A percentile compares a stretch with the other conserved stretches of the same genome.
phyloP scores from a whole-genome alignment of 2,113 vertebrate genomes.

The Leptobrachium leishanense region DNA sequence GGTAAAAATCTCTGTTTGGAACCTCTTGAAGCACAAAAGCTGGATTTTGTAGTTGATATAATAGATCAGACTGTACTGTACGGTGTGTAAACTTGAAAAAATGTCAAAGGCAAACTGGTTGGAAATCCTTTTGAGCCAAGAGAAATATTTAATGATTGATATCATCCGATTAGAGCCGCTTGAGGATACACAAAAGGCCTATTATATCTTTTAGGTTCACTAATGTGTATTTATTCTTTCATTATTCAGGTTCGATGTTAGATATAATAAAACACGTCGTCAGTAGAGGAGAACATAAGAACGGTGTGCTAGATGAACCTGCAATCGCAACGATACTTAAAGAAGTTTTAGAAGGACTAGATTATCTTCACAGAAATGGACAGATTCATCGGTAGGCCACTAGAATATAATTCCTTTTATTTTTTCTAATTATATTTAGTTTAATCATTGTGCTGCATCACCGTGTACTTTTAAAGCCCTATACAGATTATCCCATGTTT shows the following conservation, averaged over 20 bases:
- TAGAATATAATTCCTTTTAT: no score
- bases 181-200: slow-evolving; percentile 14
- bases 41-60: slow-evolving; percentile 30
- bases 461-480: no score
- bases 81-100: slow-evolving; percentile 21
- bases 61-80: not conserved
- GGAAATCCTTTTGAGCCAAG: slow-evolving; percentile 18
- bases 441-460: no score
- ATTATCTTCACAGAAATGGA: slow-evolving; percentile 96
- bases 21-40: slow-evolving; percentile 8
- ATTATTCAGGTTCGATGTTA: slow-evolving; percentile 88
- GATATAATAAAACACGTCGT: slow-evolving; percentile 97
- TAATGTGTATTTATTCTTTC: not conserved
- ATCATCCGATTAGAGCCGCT: slow-evolving; percentile 8
- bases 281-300: slow-evolving; percentile 88
- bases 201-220: slow-evolving; percentile 8
- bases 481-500: no score
- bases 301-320: slow-evolving; percentile 87
- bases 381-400: slow-evolving; percentile 91
- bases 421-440: no score
- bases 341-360: slow-evolving; percentile 94
- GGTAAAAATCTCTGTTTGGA: not conserved
- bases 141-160: slow-evolving; percentile 26
- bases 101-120: slow-evolving; percentile 27
- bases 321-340: slow-evolving; percentile 96